Conservation (phyloP, 2,797 vertebrate genomes). For the Danio kyathit region DNA sequence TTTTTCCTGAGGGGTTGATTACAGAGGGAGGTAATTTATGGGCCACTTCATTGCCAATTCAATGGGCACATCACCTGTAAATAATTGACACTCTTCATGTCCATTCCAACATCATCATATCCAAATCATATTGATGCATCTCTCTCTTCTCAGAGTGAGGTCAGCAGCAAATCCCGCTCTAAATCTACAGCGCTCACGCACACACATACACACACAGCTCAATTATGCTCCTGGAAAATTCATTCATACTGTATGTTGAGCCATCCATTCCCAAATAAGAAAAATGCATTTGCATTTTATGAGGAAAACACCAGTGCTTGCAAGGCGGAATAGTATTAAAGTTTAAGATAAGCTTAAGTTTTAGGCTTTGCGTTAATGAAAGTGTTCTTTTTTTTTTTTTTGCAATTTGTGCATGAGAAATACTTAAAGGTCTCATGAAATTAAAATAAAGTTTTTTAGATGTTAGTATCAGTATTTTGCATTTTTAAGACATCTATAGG, state of each 20-base stretch:
- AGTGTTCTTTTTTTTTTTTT: neutral
- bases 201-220: conserved; percentile 14
- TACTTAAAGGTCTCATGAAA: neutral
- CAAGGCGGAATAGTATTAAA: neutral
- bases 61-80: conserved; percentile 82
- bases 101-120: conserved; percentile 80
- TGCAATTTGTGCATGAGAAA: neutral
- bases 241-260: conserved; percentile 38
- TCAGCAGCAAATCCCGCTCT: conserved; percentile 67
- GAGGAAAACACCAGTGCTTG: conserved; percentile 26
- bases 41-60: conserved; percentile 79
- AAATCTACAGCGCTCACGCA: conserved; percentile 66
- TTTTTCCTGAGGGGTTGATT: conserved; percentile 75
- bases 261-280: conserved; percentile 26
- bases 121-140: conserved; percentile 76
- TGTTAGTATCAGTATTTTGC: too few species aligned
- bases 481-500: too few species aligned
- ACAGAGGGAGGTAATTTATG: conserved; percentile 79
- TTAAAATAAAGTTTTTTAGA: too few species aligned
- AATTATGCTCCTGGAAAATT: conserved; percentile 41
- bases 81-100: conserved; percentile 83
- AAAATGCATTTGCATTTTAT: conserved; percentile 46
- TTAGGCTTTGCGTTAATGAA: conserved; percentile 5
- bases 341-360: conserved; percentile 5
- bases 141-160: conserved; percentile 68